Evolutionary conservation across 2,888 invertebrate genomes (phyloP).

Genomic region (Melanophora roralis): DNA sequence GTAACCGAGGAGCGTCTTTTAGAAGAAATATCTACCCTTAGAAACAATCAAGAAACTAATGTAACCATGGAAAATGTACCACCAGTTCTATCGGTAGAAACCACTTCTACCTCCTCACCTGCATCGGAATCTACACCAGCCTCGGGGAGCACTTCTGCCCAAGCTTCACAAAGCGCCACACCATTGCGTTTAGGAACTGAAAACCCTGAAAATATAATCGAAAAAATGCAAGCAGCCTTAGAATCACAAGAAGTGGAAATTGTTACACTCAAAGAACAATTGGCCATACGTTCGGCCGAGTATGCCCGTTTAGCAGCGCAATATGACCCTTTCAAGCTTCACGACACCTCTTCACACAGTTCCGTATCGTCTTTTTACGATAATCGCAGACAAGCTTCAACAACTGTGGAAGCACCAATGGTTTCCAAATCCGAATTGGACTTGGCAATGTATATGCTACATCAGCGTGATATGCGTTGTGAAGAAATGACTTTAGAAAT

Average conservation of each 20-base stretch:
- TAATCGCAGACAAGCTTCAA: constrained; percentile 15
- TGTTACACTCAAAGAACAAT: constrained; percentile 83
- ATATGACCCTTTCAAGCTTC: constrained; percentile 76
- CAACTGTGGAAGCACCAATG: constrained; percentile 62
- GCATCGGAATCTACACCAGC: constrained; percentile 59
- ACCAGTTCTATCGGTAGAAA: constrained; percentile 56
- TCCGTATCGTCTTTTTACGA: constrained; percentile 53
- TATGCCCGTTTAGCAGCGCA: constrained; percentile 79
- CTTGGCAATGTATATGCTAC: constrained; percentile 88
- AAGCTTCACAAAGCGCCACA: constrained; percentile 63
- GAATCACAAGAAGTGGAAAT: constrained; percentile 86
- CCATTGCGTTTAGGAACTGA: constrained; percentile 63
- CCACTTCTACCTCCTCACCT: constrained; percentile 63
- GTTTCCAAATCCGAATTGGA: constrained; percentile 83
- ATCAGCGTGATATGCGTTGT: constrained; percentile 90
- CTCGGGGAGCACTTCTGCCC: constrained; percentile 62
- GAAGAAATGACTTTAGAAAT: constrained; percentile 92
- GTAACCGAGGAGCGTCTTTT: constrained; percentile 78
- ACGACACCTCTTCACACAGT: constrained; percentile 69
- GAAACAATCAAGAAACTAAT: constrained; percentile 75
- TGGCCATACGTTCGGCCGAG: constrained; percentile 81
- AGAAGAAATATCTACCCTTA: constrained; percentile 77
- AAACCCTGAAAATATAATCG: constrained; percentile 70
- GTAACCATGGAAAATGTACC: constrained; percentile 36
- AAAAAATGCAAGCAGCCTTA: constrained; percentile 79